Evolutionary conservation across 92 coral and sea anemone genomes (phyloP).

Genomic region (Epizoanthus fatuus): DNA sequence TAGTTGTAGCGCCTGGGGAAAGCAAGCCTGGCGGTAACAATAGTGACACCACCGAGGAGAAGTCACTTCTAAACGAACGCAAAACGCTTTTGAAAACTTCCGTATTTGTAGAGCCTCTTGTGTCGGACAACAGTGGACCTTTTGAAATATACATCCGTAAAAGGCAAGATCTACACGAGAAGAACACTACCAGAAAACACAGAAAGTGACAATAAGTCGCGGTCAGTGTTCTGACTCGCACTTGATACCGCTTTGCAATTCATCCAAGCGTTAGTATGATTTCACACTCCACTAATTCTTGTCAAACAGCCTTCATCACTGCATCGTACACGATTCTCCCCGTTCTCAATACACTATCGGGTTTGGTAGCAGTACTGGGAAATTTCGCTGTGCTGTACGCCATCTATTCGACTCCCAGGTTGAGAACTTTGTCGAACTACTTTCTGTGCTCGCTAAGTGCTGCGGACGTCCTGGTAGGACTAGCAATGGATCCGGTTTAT

Average conservation of each 20-base stretch:
- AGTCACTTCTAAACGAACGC: background rate
- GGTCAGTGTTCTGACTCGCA: background rate
- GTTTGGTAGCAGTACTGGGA: constrained; percentile 13
- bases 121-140: background rate
- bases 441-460: constrained; percentile 53
- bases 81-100: background rate
- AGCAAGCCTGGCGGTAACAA: no score
- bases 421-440: constrained; percentile 55
- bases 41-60: background rate
- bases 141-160: background rate
- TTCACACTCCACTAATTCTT: background rate
- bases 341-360: background rate
- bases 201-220: background rate
- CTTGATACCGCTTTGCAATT: background rate
- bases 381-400: constrained; percentile 48
- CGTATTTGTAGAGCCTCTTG: background rate
- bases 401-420: constrained; percentile 39
- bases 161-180: background rate
- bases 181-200: background rate
- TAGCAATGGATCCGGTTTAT: constrained; percentile 59
- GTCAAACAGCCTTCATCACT: constrained; percentile 2
- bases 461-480: constrained; percentile 55
- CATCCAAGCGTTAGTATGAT: background rate
- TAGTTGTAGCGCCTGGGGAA: no score
- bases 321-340: constrained; percentile 11